These are phyloP conservation scores for Machaerirhynchus nigripectus DNA, from an alignment of 2,113 vertebrate genomes.

Conservation along the genomic window DNA sequence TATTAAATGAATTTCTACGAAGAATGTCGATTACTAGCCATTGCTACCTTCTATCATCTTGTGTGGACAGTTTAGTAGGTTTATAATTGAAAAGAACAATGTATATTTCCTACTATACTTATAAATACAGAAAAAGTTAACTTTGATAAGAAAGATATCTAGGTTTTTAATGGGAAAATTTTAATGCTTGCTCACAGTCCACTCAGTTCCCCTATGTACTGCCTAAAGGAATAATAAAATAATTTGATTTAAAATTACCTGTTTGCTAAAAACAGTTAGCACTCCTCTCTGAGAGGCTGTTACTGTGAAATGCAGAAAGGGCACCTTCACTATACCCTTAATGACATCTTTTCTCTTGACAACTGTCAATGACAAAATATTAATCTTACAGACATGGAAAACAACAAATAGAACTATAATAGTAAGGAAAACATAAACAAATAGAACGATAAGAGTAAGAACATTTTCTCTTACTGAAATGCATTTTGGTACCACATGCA, in stretches of 20 bases:
- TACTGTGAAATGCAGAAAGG: constrained; percentile 66
- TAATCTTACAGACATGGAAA: neutral
- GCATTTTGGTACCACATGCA: neutral
- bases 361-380: constrained; percentile 52
- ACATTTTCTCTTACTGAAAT: neutral
- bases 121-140: neutral
- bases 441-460: neutral
- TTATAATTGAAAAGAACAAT: neutral
- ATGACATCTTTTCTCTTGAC: constrained; percentile 71
- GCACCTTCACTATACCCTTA: constrained; percentile 69
- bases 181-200: neutral
- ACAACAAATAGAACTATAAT: neutral
- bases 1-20: neutral
- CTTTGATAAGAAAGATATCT: neutral
- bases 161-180: neutral
- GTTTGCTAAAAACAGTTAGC: constrained; percentile 68
- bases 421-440: neutral
- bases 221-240: neutral
- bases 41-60: neutral
- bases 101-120: neutral
- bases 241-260: constrained; percentile 61
- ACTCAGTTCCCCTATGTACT: neutral
- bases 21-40: neutral
- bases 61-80: neutral
- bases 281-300: constrained; percentile 73